A percentile compares a stretch with the other conserved stretches of the same genome.
These are phyloP conservation scores for Tetranychus piercei DNA, from an alignment of 2,888 invertebrate species.

Conservation along the genomic window DNA sequence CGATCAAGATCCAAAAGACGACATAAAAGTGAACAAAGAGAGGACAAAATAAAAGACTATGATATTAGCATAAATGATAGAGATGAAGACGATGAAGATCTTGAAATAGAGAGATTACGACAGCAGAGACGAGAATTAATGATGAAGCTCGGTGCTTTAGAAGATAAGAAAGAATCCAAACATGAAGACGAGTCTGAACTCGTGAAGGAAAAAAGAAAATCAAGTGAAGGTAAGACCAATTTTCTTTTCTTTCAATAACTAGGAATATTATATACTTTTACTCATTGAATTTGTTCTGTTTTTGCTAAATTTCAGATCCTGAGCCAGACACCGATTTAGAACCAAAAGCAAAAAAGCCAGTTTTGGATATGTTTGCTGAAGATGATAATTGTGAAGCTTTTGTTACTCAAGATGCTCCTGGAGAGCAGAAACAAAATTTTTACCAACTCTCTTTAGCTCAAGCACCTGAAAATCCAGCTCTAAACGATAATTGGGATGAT, in stretches of 20 bases:
- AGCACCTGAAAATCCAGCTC: background rate
- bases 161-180: background rate
- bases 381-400: background rate
- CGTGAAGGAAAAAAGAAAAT: background rate
- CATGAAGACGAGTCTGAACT: constrained; percentile 2
- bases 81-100: constrained; percentile 60
- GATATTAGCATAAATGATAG: background rate
- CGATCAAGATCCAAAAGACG: background rate
- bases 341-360: constrained; percentile 9
- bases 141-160: constrained; percentile 41
- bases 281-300: background rate
- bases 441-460: background rate
- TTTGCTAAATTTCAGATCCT: background rate
- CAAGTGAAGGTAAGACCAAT: background rate
- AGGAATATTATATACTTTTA: background rate
- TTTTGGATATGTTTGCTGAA: constrained; percentile 22
- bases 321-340: constrained; percentile 28
- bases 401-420: background rate
- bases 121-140: constrained; percentile 69
- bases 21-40: background rate
- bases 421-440: background rate
- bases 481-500: constrained; percentile 90
- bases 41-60: background rate
- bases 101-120: constrained; percentile 68
- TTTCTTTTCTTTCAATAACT: background rate